Conservation (phyloP, 2,113 vertebrate species). For the Empidonax traillii region DNA sequence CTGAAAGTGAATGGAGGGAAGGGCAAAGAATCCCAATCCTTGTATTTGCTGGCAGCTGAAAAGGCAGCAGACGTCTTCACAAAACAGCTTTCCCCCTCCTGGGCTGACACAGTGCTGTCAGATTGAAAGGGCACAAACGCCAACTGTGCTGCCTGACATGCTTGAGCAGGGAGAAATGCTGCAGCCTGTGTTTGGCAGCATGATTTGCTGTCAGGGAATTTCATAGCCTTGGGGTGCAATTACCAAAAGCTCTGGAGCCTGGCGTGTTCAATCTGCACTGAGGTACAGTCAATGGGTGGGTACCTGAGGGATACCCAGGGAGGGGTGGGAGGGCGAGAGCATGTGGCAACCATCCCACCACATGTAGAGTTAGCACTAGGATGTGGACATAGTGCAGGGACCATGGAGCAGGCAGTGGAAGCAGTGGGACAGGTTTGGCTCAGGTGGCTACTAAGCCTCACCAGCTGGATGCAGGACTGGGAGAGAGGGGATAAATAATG, state of each 20-base stretch:
- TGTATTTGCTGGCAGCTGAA: neutral
- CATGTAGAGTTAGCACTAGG: rapidly evolving
- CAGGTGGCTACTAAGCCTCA: neutral
- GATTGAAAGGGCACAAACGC: neutral
- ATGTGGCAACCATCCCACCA: neutral
- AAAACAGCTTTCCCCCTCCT: neutral
- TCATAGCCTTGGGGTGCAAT: constrained; percentile 25
- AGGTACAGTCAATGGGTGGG: neutral
- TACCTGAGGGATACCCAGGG: neutral
- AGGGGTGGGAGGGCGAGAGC: neutral
- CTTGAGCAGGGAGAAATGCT: constrained; percentile 9
- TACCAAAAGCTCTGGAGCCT: neutral
- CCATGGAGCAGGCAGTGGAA: neutral
- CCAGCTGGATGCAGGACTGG: neutral
- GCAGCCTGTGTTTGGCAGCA: neutral
- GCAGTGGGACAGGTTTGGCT: neutral
- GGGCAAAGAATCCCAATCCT: neutral
- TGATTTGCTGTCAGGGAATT: constrained; percentile 3
- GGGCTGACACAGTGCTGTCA: neutral
- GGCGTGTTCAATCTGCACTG: neutral
- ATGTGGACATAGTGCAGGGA: neutral
- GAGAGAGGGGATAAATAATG: neutral
- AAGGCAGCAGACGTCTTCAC: neutral
- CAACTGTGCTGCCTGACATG: neutral
- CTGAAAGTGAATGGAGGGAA: neutral